phyloP scores from a whole-genome alignment of 2,888 invertebrate species.

The Eupithecia vulgata region DNA sequence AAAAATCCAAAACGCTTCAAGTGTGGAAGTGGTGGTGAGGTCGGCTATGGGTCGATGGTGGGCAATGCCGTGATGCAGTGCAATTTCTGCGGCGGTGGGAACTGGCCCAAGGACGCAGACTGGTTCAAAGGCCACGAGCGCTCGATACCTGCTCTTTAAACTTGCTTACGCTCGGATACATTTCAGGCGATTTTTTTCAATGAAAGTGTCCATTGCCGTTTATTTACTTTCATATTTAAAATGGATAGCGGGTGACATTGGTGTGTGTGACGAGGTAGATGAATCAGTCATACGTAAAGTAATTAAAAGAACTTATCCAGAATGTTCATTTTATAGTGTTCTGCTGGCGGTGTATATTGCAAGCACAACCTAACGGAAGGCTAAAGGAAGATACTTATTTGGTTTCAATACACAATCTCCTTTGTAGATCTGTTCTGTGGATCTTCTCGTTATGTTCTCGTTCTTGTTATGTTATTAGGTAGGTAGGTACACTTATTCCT shows the following conservation, averaged over 20 bases:
- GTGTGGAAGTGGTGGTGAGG: slow-evolving; percentile 12
- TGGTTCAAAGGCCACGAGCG: slow-evolving; percentile 60
- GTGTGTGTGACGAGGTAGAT: no score
- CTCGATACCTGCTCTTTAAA: slow-evolving; percentile 21
- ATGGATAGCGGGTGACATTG: background rate
- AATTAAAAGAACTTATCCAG: background rate
- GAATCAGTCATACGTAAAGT: background rate
- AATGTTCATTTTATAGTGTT: background rate
- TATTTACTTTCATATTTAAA: background rate
- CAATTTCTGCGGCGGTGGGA: slow-evolving; percentile 69
- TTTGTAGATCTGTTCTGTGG: background rate
- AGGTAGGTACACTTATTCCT: background rate
- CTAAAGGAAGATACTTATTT: background rate
- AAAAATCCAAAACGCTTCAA: background rate
- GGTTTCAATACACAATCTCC: background rate
- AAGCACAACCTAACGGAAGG: background rate
- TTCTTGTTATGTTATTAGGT: no score
- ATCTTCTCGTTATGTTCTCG: background rate
- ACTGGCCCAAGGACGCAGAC: slow-evolving; percentile 75
- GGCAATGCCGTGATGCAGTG: slow-evolving; percentile 73
- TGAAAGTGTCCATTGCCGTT: background rate
- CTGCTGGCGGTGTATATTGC: background rate
- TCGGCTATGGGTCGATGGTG: slow-evolving; percentile 52
- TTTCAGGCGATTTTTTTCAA: background rate
- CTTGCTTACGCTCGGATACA: background rate